Evolutionary conservation across 2,797 vertebrate genomes (phyloP), one percentile per base, ranked within the genome.

Genomic region (Lacerta bilineata): DNA sequence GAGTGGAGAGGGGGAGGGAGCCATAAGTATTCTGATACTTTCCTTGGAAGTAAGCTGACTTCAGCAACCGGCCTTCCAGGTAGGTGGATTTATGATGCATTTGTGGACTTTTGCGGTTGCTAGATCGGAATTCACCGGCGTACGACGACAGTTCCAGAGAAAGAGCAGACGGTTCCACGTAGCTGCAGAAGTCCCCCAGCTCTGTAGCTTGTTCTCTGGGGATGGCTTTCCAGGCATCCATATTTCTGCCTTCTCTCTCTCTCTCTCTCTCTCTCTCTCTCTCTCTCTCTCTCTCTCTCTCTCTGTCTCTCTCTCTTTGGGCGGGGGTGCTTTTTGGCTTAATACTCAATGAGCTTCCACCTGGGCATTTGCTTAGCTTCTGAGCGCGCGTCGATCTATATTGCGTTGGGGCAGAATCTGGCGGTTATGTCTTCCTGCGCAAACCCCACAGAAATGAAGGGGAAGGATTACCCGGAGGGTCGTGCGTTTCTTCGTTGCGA

Each of bases 161-260:
- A 55, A n/a, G 1, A 17, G 29, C 10, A 36, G 17, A n/a, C 6
- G 1, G 1, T 36, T 23, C 3, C 3, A 10, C 2, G 5, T 69
- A 2, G 23, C 3, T 13, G n/a, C 3, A n/a, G 7, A 36, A 36
- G 46, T 7, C 29, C 29, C 27, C n/a, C 5, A 55, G 18, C 20
- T 1, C 13, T 18, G 33, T 20, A 13, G 17, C 10, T 72, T 25
- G 69, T 50, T 11, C 50, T 36, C 33, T 1, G 17, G 10, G 18
- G 6, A 3, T 13, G n/a, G 46, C 25, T 84, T 8, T 5, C 8
- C 18, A 17, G 36, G 39, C 39, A 39, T 39, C 39, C 39, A 39
- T 39, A 39, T 39, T 39, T 39, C 3, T 39, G 39, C 39, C 39
- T 39, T 23, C 18, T 5, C 1, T 33, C 9, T 5, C 11, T 2